Conservation (phyloP, 2,888 invertebrate species). For the Drosophila neotestacea region DNA sequence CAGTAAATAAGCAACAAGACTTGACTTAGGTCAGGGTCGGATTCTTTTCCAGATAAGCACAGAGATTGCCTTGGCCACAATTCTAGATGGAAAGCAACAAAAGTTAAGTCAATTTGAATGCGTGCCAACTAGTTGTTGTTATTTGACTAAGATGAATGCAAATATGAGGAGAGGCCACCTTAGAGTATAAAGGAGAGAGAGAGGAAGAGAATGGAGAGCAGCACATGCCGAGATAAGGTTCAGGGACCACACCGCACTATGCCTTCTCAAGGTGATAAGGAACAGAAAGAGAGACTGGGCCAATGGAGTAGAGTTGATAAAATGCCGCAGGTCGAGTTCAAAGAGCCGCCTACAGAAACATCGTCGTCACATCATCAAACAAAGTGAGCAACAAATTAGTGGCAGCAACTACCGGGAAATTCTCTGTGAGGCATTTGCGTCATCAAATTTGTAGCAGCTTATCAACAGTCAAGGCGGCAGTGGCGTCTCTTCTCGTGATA, state of each 20-base stretch:
- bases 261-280: conserved; percentile 3
- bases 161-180: conserved; percentile 47
- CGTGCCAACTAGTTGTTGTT: conserved; percentile 42
- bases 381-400: conserved; percentile 73
- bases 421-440: conserved; percentile 59
- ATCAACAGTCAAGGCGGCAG: conserved; percentile 40
- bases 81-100: conserved; percentile 10
- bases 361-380: conserved; percentile 64
- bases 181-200: neutral
- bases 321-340: conserved; percentile 61
- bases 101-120: conserved; percentile 9
- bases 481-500: conserved; percentile 52
- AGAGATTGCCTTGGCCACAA: conserved; percentile 7
- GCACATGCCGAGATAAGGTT: conserved; percentile 64
- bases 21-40: conserved; percentile 52
- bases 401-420: conserved; percentile 59
- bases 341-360: conserved; percentile 58
- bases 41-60: conserved; percentile 26
- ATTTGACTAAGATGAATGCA: conserved; percentile 53
- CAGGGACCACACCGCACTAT: conserved; percentile 55
- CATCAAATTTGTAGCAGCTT: conserved; percentile 75
- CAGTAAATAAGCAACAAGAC: conserved; percentile 10
- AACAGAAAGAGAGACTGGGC: conserved; percentile 8
- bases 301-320: conserved; percentile 38
- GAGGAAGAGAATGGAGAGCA: conserved; percentile 9